phyloP scores from a whole-genome alignment of 2,797 vertebrate species.

The Silurus aristotelis region DNA sequence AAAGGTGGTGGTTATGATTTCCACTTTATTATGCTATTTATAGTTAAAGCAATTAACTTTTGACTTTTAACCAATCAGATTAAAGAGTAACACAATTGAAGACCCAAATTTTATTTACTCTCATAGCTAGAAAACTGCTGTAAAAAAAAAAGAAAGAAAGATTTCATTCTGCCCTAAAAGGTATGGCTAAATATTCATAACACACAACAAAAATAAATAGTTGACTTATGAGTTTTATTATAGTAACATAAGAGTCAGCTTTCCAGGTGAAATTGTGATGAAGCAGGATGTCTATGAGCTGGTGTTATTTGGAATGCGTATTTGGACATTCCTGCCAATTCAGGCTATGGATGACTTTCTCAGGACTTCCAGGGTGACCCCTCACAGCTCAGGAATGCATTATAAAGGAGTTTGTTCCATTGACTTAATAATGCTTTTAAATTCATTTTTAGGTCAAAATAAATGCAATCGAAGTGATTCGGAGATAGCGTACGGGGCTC shows the following conservation, averaged over 20 bases:
- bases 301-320: not conserved
- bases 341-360: not conserved
- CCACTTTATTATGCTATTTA: not conserved
- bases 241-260: not conserved
- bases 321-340: conserved; percentile 12
- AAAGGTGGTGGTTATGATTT: not conserved
- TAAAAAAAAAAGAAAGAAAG: not conserved
- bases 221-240: not conserved
- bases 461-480: no score
- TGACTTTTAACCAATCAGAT: not conserved
- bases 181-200: not conserved
- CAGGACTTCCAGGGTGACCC: not conserved
- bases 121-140: not conserved
- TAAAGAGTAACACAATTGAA: not conserved
- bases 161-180: no score
- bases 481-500: no score
- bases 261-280: not conserved
- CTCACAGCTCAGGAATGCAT: conserved; percentile 8
- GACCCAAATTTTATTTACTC: not conserved
- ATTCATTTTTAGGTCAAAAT: not conserved
- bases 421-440: not conserved
- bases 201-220: not conserved
- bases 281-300: conserved; percentile 4
- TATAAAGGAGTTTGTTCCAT: not conserved
- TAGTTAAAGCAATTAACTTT: not conserved